Evolutionary conservation across 2,797 vertebrate species (phyloP).

Genomic region (Cuniculus paca): DNA sequence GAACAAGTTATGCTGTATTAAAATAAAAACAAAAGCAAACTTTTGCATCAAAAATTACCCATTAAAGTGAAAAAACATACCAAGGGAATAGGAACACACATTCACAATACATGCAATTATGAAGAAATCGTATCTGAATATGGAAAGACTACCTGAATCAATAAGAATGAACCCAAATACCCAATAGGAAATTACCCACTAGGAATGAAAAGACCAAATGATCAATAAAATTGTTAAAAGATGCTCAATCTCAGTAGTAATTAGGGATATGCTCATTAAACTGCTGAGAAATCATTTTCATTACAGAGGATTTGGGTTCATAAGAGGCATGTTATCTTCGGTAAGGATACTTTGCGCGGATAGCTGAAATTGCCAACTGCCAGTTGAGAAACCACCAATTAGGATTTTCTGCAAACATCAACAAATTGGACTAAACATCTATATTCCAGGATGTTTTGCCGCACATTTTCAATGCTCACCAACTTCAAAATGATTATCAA

Average conservation of each 20-base stretch:
- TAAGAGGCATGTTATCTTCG: neutral
- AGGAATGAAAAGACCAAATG: neutral
- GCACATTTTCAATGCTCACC: constrained; percentile 59
- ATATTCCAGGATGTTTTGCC: constrained; percentile 46
- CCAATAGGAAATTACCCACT: neutral
- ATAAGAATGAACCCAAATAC: neutral
- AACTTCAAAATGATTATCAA: constrained; percentile 65
- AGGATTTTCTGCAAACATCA: neutral
- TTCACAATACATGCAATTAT: neutral
- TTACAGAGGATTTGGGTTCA: neutral
- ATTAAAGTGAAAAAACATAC: neutral
- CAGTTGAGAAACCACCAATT: constrained; percentile 8
- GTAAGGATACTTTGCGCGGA: neutral
- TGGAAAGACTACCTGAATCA: neutral
- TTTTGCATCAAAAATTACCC: neutral
- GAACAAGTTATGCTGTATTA: neutral
- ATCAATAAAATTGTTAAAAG: neutral
- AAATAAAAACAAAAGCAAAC: constrained; percentile 16
- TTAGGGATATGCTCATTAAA: neutral
- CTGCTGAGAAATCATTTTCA: neutral
- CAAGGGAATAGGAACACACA: neutral
- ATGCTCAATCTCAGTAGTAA: neutral
- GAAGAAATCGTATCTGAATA: neutral
- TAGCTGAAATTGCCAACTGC: neutral
- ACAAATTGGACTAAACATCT: neutral